These are phyloP conservation scores for Paracanthobrama guichenoti DNA, from an alignment of 2,113 vertebrate species.

Conservation along the genomic window DNA sequence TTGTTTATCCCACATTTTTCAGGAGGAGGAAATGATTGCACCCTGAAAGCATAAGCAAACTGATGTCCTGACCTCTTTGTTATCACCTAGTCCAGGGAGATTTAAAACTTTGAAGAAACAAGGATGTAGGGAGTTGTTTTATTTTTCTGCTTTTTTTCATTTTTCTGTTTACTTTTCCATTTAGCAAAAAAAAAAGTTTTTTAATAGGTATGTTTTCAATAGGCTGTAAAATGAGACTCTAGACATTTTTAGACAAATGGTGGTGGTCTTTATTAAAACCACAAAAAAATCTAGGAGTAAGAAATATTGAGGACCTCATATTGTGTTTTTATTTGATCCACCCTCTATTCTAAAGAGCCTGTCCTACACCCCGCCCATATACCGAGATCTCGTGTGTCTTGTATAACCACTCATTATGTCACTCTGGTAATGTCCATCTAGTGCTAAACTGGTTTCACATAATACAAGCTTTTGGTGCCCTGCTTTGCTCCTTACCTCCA, in stretches of 20 bases:
- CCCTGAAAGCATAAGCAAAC: background rate
- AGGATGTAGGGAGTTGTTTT: background rate
- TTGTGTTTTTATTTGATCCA: constrained; percentile 16
- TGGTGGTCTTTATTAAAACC: background rate
- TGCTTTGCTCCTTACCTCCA: background rate
- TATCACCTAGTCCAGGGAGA: no score
- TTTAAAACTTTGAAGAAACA: background rate
- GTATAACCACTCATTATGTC: constrained; percentile 31
- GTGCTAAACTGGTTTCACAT: constrained; percentile 42
- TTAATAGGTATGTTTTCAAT: background rate
- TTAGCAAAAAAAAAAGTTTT: background rate
- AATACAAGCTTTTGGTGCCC: background rate
- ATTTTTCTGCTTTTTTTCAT: background rate
- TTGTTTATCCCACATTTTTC: background rate
- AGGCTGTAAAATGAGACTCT: background rate
- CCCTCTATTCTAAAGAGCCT: background rate
- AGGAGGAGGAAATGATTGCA: background rate
- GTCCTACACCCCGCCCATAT: constrained; percentile 33
- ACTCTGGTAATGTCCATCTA: background rate
- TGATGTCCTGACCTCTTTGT: constrained; percentile 1
- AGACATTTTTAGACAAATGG: background rate
- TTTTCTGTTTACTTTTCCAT: background rate
- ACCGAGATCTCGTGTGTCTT: constrained; percentile 26
- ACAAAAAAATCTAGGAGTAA: background rate
- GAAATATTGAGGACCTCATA: background rate